Evolutionary conservation across 2,888 invertebrate genomes (phyloP).

Genomic region (Rhogogaster chlorosoma): DNA sequence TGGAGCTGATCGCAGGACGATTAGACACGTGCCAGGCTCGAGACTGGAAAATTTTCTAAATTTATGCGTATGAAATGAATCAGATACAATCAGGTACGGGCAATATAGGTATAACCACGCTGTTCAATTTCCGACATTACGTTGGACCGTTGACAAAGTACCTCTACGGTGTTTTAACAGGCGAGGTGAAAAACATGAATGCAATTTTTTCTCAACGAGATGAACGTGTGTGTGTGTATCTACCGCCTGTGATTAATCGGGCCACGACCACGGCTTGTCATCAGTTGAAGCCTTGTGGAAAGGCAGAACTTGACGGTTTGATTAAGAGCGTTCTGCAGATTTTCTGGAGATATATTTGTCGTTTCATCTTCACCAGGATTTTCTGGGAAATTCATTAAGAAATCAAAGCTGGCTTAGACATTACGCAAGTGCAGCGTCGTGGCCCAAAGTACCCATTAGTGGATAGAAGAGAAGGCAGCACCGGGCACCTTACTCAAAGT

Average conservation of each 20-base stretch:
- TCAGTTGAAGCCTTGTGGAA: background rate
- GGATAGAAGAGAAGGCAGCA: background rate
- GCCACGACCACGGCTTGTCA: background rate
- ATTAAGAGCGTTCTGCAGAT: background rate
- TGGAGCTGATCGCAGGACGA: conserved; percentile 31
- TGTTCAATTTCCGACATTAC: background rate
- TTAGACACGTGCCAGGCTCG: conserved; percentile 31
- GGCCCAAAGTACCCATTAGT: conserved; percentile 38
- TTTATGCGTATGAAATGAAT: conserved; percentile 44
- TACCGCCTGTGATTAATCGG: background rate
- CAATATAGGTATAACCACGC: background rate
- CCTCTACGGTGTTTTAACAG: background rate
- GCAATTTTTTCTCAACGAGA: background rate
- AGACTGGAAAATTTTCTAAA: conserved; percentile 35
- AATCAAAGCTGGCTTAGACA: conserved; percentile 4
- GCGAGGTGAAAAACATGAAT: background rate
- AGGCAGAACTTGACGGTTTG: too few species aligned
- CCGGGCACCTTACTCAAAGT: conserved; percentile 19
- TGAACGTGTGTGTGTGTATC: background rate
- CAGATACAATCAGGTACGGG: conserved; percentile 30
- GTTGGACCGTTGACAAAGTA: background rate
- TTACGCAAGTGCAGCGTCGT: conserved; percentile 33
- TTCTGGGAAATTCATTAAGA: background rate
- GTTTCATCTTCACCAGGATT: background rate
- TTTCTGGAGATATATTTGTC: background rate